A percentile compares a stretch with the other conserved stretches of the same genome.
phyloP scores from a whole-genome alignment of 2,113 vertebrate genomes.

The Rhadina sibilatrix region DNA sequence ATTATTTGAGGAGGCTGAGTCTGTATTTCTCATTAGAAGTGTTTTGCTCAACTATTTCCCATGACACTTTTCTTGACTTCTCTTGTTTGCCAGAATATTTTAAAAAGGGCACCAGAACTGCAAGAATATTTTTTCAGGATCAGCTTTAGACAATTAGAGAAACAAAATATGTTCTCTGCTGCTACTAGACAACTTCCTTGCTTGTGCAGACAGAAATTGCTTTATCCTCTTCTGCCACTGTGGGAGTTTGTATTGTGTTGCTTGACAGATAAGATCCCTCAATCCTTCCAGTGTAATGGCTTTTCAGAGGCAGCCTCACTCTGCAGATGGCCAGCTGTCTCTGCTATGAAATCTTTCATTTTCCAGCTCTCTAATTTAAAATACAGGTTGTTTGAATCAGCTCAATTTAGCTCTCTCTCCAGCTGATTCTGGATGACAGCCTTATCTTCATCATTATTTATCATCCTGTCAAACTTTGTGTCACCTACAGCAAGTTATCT shows the following conservation, averaged over 20 bases:
- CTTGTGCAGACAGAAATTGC: not conserved
- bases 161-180: not conserved
- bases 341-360: not conserved
- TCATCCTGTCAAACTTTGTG: not conserved
- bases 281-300: not conserved
- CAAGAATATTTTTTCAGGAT: not conserved
- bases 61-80: not conserved
- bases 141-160: not conserved
- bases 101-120: not conserved
- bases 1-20: not conserved
- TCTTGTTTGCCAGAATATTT: not conserved
- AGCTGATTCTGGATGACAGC: not conserved
- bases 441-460: constrained; percentile 6
- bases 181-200: not conserved
- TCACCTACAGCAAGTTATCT: not conserved
- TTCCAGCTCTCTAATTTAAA: not conserved
- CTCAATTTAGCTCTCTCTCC: not conserved
- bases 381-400: not conserved
- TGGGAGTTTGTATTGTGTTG: not conserved
- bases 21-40: not conserved
- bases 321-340: not conserved
- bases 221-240: not conserved
- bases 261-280: not conserved
- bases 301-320: not conserved
- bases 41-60: not conserved